Percentiles rank a stretch among this genome's conserved stretches.
Evolutionary conservation across 2,888 invertebrate genomes (phyloP).

Genomic region (Coenonympha arcania): DNA sequence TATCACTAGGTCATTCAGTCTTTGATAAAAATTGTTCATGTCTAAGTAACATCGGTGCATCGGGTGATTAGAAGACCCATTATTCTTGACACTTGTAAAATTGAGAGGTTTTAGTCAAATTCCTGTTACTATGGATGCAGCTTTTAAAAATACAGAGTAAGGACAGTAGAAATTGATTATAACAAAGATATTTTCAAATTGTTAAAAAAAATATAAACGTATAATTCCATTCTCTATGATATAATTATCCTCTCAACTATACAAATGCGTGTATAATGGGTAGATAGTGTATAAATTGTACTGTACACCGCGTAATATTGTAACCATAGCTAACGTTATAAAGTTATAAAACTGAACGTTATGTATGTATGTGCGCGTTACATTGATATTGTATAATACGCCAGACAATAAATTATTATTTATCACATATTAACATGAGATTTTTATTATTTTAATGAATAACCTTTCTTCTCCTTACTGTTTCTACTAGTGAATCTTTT

Average conservation of each 20-base stretch:
- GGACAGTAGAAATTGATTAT: no score
- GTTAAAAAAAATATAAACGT: no score
- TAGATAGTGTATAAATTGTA: constrained; percentile 11
- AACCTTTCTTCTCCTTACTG: no score
- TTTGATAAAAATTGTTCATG: not conserved
- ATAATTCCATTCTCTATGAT: no score
- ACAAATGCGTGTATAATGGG: not conserved
- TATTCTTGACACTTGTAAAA: not conserved
- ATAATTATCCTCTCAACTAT: not conserved
- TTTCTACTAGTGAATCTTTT: no score
- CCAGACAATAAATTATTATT: constrained; percentile 76
- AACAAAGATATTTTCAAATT: no score
- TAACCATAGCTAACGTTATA: constrained; percentile 24
- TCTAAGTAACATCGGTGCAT: not conserved
- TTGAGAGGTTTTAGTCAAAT: not conserved
- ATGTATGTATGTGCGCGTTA: constrained; percentile 60
- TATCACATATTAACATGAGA: constrained; percentile 62
- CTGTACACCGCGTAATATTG: constrained; percentile 20
- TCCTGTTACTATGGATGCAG: no score
- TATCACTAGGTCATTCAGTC: constrained; percentile 1
- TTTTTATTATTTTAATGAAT: constrained; percentile 32
- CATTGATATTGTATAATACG: constrained; percentile 74
- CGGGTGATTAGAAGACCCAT: not conserved
- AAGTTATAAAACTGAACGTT: constrained; percentile 36
- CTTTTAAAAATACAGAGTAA: no score